Evolutionary conservation across 2,113 vertebrate species (phyloP).

Genomic region (Poeciliopsis occidentalis): DNA sequence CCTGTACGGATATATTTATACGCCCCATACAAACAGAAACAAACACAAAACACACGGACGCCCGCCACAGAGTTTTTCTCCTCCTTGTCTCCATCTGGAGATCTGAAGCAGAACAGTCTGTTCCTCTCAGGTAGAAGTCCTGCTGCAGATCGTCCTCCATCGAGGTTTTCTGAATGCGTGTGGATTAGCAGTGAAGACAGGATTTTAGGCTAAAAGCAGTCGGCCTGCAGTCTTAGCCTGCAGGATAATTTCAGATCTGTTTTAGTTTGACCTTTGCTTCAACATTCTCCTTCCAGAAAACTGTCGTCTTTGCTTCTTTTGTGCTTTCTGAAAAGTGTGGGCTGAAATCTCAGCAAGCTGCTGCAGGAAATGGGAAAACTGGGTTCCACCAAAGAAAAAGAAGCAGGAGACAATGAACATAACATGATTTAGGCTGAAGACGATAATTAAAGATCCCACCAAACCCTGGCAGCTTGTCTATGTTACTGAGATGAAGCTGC

Average conservation of each 20-base stretch:
- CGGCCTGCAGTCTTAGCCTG: not conserved
- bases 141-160: not conserved
- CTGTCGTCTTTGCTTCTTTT: not conserved
- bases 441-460: slow-evolving; percentile 71
- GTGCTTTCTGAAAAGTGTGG: not conserved
- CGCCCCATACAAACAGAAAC: slow-evolving; percentile 56
- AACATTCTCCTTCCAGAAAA: not conserved
- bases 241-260: not conserved
- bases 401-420: not conserved
- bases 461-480: slow-evolving; percentile 65
- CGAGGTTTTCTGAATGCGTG: not conserved
- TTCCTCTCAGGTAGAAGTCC: not conserved
- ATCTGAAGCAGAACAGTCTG: not conserved
- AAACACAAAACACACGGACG: slow-evolving; percentile 28
- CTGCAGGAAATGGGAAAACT: not conserved
- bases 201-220: not conserved
- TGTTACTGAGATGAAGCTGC: slow-evolving; percentile 54
- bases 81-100: not conserved
- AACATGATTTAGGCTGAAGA: slow-evolving; percentile 24
- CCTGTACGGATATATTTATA: slow-evolving; percentile 74
- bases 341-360: slow-evolving; percentile 27
- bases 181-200: not conserved
- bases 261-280: not conserved
- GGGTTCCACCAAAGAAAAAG: slow-evolving; percentile 21
- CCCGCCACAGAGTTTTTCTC: slow-evolving; percentile 13